Conservation (phyloP, 2,888 invertebrate species). For the Cataglyphis livida region DNA sequence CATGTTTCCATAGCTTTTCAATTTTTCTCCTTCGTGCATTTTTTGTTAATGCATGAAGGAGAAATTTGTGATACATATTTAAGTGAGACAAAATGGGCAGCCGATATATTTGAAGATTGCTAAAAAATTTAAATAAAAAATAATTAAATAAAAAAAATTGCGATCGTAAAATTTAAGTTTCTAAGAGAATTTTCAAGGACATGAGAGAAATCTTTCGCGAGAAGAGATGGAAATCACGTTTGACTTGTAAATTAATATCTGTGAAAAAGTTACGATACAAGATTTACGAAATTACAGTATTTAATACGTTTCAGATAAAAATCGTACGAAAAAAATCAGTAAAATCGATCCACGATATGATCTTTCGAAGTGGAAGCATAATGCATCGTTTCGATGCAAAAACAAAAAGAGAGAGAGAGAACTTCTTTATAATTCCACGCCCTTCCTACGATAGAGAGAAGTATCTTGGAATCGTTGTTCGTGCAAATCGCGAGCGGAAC, state of each 20-base stretch:
- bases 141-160: slow-evolving; percentile 3
- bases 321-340: background rate
- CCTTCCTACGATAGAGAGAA: background rate
- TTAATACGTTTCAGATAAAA: background rate
- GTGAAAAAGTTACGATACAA: background rate
- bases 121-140: background rate
- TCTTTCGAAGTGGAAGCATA: background rate
- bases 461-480: slow-evolving; percentile 2
- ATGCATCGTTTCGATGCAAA: slow-evolving; percentile 30
- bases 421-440: slow-evolving; percentile 21
- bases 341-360: background rate
- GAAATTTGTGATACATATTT: background rate
- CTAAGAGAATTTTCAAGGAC: background rate
- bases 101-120: background rate
- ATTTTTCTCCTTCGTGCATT: too few species aligned
- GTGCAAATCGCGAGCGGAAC: slow-evolving; percentile 5
- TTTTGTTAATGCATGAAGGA: too few species aligned
- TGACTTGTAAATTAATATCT: background rate
- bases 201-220: background rate
- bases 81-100: background rate
- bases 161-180: background rate
- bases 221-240: background rate
- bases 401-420: background rate
- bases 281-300: background rate
- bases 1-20: too few species aligned